phyloP scores from a whole-genome alignment of 2,888 invertebrate genomes.

The Drosophila mimetica region DNA sequence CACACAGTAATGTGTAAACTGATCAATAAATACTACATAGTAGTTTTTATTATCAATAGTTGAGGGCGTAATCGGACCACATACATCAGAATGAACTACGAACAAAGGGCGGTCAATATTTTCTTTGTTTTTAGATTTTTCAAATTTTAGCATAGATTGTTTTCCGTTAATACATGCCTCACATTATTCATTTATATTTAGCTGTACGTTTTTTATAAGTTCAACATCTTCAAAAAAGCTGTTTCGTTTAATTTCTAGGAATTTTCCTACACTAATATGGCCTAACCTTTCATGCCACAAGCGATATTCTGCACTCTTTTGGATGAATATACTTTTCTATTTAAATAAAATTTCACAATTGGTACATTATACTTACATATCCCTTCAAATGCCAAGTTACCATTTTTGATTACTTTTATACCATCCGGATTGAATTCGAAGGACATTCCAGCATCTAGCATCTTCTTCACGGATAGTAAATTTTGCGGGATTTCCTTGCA shows the following conservation, averaged over 20 bases:
- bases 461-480: slow-evolving; percentile 6
- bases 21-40: neutral
- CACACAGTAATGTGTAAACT: too few species aligned
- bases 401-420: too few species aligned
- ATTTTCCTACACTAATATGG: slow-evolving; percentile 1
- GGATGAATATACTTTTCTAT: neutral
- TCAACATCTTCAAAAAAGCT: neutral
- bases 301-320: neutral
- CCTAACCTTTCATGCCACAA: neutral
- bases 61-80: neutral
- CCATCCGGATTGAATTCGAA: slow-evolving; percentile 16
- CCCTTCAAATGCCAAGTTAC: too few species aligned
- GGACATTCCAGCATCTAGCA: slow-evolving; percentile 4
- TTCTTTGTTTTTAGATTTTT: too few species aligned
- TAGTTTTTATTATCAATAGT: too few species aligned
- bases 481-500: slow-evolving; percentile 14
- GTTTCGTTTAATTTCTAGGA: neutral
- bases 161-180: too few species aligned
- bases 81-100: too few species aligned
- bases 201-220: neutral
- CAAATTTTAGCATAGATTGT: too few species aligned
- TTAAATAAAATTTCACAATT: neutral
- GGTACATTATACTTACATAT: too few species aligned
- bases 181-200: neutral
- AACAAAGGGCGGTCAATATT: neutral